Conservation (phyloP, 1,140 invertebrate genomes). For the Euwallacea fornicatus region DNA sequence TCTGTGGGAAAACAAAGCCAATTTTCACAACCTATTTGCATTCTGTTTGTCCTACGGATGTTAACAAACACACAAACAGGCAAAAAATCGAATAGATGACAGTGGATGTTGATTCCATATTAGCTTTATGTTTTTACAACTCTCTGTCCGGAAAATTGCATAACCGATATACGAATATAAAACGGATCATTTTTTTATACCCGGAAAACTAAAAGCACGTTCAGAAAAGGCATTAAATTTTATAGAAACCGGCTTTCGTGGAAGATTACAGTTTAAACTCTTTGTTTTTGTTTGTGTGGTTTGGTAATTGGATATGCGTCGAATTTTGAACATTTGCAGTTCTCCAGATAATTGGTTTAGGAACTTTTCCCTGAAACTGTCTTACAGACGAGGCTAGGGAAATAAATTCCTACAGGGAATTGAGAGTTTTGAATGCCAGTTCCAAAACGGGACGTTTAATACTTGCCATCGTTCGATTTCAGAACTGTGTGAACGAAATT, state of each 20-base stretch:
- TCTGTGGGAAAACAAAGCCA: no score
- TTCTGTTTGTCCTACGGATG: no score
- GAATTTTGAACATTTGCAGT: no score
- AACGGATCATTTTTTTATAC: background rate
- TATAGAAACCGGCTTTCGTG: background rate
- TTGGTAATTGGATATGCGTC: background rate
- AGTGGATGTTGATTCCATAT: conserved; percentile 1
- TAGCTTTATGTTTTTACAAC: conserved; percentile 2
- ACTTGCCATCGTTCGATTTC: no score
- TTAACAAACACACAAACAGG: background rate
- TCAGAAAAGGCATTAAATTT: conserved; percentile 1
- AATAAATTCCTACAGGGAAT: no score
- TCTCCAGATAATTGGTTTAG: no score
- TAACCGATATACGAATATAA: conserved; percentile 1
- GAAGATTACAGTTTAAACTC: background rate
- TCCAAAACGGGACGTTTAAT: no score
- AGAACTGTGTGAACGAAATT: no score
- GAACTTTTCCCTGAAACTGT: no score
- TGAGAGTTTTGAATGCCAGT: no score
- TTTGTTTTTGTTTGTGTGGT: background rate
- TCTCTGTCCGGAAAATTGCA: conserved; percentile 5
- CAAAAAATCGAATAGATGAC: conserved; percentile 1
- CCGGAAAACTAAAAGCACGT: background rate
- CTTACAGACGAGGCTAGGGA: no score
- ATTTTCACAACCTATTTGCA: no score